phyloP scores from a whole-genome alignment of 2,888 invertebrate species.

The Acleris sparsana region DNA sequence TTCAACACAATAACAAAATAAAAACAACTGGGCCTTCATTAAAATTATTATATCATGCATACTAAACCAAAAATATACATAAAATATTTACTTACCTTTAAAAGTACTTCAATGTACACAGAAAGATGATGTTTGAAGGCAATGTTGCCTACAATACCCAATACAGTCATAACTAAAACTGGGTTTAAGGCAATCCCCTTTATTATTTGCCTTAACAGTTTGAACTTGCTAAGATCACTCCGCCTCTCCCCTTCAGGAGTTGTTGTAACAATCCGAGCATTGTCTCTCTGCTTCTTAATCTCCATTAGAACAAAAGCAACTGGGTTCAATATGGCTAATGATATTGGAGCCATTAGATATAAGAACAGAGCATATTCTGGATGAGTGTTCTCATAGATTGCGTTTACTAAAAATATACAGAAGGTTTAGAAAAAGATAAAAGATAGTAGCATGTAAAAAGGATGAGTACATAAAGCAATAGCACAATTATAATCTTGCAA shows the following conservation, averaged over 20 bases:
- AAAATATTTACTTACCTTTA: constrained; percentile 84
- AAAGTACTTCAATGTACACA: constrained; percentile 87
- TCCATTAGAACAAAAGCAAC: constrained; percentile 95
- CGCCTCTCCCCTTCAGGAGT: constrained; percentile 48
- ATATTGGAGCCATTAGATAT: constrained; percentile 97
- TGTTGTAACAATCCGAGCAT: constrained; percentile 47
- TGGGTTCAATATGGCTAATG: constrained; percentile 95
- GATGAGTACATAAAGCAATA: too few relatives aligned
- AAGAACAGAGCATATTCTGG: constrained; percentile 95
- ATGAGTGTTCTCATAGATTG: constrained; percentile 92
- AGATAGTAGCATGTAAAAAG: neutral
- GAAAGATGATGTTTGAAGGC: constrained; percentile 91
- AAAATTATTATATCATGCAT: constrained; percentile 27
- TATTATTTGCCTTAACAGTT: constrained; percentile 74
- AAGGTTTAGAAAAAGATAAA: constrained; percentile 7
- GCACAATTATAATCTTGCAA: too few relatives aligned
- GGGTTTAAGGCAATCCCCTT: constrained; percentile 94
- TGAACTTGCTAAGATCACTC: constrained; percentile 58
- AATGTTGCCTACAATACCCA: constrained; percentile 94
- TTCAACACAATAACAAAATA: too few relatives aligned
- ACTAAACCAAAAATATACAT: constrained; percentile 5
- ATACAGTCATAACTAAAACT: constrained; percentile 94
- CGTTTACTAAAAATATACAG: constrained; percentile 85
- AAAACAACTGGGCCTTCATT: neutral
- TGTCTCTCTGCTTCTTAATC: constrained; percentile 85